A percentile compares a stretch with the other conserved stretches of the same genome.
phyloP scores from a whole-genome alignment of 1,140 invertebrate genomes.

The Trypoxylus dichotomus region DNA sequence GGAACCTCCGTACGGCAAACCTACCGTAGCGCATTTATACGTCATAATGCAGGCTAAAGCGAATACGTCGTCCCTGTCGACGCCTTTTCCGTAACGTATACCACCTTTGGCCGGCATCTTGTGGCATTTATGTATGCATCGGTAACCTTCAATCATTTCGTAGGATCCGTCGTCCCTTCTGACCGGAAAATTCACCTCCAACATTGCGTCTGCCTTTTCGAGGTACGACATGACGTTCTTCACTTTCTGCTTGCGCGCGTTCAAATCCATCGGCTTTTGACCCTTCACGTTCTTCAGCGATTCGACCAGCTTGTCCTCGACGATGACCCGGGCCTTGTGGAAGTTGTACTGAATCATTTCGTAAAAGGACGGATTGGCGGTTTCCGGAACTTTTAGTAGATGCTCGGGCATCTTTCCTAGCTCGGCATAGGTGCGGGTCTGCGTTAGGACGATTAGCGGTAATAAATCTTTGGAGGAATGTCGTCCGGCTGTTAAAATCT shows the following conservation, averaged over 20 bases:
- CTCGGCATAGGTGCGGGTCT: not conserved
- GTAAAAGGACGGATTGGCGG: constrained; percentile 67
- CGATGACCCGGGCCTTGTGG: constrained; percentile 63
- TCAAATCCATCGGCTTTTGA: constrained; percentile 60
- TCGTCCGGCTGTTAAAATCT: not conserved
- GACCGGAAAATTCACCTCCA: constrained; percentile 80
- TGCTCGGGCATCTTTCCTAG: constrained; percentile 61
- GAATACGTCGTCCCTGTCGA: constrained; percentile 80
- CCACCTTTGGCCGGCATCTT: constrained; percentile 79
- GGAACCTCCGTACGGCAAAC: constrained; percentile 95
- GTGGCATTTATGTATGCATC: constrained; percentile 83
- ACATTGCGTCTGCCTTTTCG: constrained; percentile 70
- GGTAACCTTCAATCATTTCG: constrained; percentile 79
- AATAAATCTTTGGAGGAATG: not conserved
- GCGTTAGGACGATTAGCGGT: not conserved
- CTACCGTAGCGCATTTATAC: constrained; percentile 95
- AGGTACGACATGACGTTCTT: constrained; percentile 65
- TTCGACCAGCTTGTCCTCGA: constrained; percentile 68
- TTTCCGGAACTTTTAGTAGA: constrained; percentile 58
- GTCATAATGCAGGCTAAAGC: constrained; percentile 97
- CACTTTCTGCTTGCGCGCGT: constrained; percentile 67
- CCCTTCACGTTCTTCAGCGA: constrained; percentile 58
- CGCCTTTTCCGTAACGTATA: constrained; percentile 93
- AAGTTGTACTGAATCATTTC: constrained; percentile 76
- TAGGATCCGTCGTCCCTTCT: constrained; percentile 74